Base-by-base conservation (phyloP, 1,140 invertebrate species). In the Magallana ariakensis region DNA sequence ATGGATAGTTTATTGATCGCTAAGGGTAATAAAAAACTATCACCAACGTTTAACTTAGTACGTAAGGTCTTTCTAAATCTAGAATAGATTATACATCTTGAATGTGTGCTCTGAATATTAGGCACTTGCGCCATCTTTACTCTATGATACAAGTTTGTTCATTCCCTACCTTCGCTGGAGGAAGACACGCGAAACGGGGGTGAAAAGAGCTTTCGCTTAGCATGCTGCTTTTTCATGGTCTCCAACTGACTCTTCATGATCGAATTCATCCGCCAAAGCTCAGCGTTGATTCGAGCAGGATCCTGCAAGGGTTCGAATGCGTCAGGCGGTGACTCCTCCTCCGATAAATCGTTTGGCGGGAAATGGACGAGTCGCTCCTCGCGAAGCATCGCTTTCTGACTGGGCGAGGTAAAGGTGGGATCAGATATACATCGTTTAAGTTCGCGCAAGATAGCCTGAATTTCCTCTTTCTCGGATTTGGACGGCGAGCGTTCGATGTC, bases 401-500 rank as follows among this genome's bases (percentile, higher is more conserved):
- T 53, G 33, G 85, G 82, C 70, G 80, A 58, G 6, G 87, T 57
- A 58, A 80, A 56, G 4, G 81, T 57, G 0, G 89, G 89, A 60
- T 87, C 88, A 0, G 89, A 87, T 4, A 89, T 60, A 46, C 86
- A 87, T 22, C 88, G 56, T 15, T 88, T 80, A 53, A 86, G 60
- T 1, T 60, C 86, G 15, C 85, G 66, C 15, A 90, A 57, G 53
- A 80, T 60, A 1, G 84, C 85, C 46, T 83, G 85, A n/a, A 90
- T 80, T 58, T 85, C 84, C 54, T 90, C 89, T 62, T 87, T 87
- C 26, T 90, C 89, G 1, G 80, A 46, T 58, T 90, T 87, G 55
- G 86, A 89, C 13, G 89, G 89, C 0, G 89, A 90, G 33, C 85
- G 70, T 33, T 89, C 87, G 22, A 89, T 86, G 9, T 87, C 87